Evolutionary conservation across 2,888 invertebrate genomes (phyloP).

Genomic region (Cancer borealis): DNA sequence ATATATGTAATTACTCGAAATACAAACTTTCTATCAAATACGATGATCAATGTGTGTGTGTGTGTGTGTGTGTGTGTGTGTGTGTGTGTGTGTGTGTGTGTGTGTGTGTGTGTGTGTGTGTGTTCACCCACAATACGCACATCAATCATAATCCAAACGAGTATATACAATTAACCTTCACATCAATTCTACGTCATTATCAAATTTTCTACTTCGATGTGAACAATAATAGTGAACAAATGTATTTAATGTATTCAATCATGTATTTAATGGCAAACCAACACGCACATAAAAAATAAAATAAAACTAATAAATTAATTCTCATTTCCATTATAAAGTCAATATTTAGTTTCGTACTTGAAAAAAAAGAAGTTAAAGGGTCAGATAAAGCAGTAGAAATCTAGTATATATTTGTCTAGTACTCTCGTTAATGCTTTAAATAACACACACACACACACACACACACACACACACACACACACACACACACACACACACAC

Average conservation of each 20-base stretch:
- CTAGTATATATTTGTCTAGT: too few species aligned
- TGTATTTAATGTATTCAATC: too few species aligned
- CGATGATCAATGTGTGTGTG: too few species aligned
- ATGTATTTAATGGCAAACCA: background rate
- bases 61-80: too few species aligned
- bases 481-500: background rate
- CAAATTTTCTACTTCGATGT: background rate
- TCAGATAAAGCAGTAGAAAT: background rate
- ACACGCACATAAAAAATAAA: background rate
- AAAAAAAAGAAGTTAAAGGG: background rate
- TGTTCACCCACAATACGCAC: background rate
- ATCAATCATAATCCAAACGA: background rate
- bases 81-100: background rate
- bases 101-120: background rate
- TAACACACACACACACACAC: constrained; percentile 5
- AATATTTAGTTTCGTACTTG: too few species aligned
- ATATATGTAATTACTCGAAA: too few species aligned
- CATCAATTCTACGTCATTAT: background rate
- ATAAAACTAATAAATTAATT: too few species aligned
- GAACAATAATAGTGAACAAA: background rate
- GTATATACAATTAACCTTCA: background rate
- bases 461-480: constrained; percentile 18
- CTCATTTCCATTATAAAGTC: too few species aligned
- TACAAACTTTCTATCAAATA: too few species aligned
- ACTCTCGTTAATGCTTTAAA: background rate